Evolutionary conservation across 2,888 invertebrate genomes (phyloP).

Genomic region (Drosophila quinaria): DNA sequence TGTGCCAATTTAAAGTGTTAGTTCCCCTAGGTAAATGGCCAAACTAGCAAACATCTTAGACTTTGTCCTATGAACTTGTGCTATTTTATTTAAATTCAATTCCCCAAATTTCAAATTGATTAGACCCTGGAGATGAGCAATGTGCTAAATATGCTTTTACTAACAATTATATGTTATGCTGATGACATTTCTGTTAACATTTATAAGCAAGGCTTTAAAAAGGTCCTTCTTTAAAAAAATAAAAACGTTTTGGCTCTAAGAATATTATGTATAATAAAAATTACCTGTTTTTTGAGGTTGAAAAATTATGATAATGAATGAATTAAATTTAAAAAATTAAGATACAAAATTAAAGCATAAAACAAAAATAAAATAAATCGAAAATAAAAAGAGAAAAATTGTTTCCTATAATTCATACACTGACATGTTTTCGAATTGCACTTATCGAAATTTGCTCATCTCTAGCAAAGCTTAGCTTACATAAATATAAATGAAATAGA

Average conservation of each 20-base stretch:
- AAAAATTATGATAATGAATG: no score
- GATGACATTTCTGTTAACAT: background rate
- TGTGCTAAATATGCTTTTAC: background rate
- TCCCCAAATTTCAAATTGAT: conserved; percentile 5
- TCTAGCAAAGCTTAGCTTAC: conserved; percentile 9
- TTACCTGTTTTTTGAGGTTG: no score
- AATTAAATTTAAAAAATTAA: no score
- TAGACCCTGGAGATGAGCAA: conserved; percentile 23
- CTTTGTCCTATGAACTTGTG: conserved; percentile 10
- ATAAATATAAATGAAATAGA: conserved; percentile 15
- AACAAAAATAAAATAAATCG: no score
- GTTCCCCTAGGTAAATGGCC: conserved; percentile 28
- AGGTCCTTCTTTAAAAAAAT: background rate
- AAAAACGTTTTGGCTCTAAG: background rate
- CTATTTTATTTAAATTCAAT: conserved; percentile 1
- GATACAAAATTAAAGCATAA: no score
- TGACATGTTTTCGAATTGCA: background rate
- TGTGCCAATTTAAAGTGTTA: conserved; percentile 28
- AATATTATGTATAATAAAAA: no score
- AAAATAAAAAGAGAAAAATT: no score
- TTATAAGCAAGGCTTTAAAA: background rate
- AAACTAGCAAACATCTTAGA: conserved; percentile 15
- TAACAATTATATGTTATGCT: background rate
- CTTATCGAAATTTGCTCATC: conserved; percentile 18
- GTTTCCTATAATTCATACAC: background rate